Base-by-base conservation (phyloP, 2,797 vertebrate genomes). In the Chloroceryle inda region DNA sequence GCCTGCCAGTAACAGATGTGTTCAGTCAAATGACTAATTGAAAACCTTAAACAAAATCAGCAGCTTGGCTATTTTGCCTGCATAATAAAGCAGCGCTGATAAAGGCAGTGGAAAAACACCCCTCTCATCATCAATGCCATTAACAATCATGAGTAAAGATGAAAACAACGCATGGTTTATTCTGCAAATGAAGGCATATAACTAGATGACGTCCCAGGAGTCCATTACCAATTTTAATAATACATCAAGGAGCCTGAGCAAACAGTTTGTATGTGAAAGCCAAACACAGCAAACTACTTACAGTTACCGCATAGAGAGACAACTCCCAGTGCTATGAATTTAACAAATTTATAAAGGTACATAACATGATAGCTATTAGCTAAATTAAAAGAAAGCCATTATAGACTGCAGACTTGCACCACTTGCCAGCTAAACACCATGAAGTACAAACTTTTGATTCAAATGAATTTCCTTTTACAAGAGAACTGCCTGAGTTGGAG, bases 211-310 rank as follows among this genome's bases (percentile, higher is more conserved):
- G 98, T 99, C 99, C 99, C 99, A 97, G 97, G 99, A 99, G 99
- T 99, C 99, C 99, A 99, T 99, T 99, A 99, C 99, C 99, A 99
- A 98, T 99, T 99, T 99, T 99, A 99, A 99, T 99, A 99, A 99
- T 99, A 99, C 99, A 99, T 99, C 99, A 99, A 99, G 99, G 99
- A 99, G 98, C 97, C 98, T 98, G 98, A 98, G 99, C 99, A 99
- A 99, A 99, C 98, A 99, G 98, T 99, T 99, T 98, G 98, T 98
- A 98, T 98, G 98, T 97, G 98, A 98, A 98, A 99, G 98, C 99
- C 99, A 99, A 99, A 98, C 98, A 99, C 97, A 99, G 98, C 98
- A 98, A 98, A 98, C 98, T 99, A 98, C 99, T 99, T 99, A 99
- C 98, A 98, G 99, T 98, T 98, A 97, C 98, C 92, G 98, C 98